phyloP scores from a whole-genome alignment of 2,888 invertebrate genomes.

The Dioctria rufipes region DNA sequence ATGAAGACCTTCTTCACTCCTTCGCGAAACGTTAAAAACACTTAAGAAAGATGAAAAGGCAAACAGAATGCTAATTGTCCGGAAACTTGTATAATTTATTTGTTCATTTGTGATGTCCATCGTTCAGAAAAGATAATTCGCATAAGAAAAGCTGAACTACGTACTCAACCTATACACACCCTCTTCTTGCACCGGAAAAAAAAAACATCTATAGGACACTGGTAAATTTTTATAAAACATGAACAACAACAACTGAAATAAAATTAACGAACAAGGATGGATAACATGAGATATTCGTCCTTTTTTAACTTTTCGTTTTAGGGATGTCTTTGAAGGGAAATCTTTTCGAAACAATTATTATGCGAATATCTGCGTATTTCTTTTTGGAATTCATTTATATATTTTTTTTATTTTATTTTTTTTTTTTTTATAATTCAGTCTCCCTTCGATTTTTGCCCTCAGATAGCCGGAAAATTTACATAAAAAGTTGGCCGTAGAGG shows the following conservation, averaged over 20 bases:
- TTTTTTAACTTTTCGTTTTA: not conserved
- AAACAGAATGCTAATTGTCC: conserved; percentile 50
- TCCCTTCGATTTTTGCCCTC: conserved; percentile 50
- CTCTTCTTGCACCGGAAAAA: not conserved
- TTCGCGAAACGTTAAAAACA: conserved; percentile 11
- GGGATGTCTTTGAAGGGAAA: conserved; percentile 2
- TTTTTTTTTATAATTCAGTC: conserved; percentile 43
- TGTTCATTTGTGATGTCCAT: conserved; percentile 49
- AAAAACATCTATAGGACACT: too few relatives aligned
- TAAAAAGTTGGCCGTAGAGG: conserved; percentile 30
- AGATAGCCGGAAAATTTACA: conserved; percentile 12
- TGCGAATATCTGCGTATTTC: conserved; percentile 24
- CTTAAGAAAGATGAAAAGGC: conserved; percentile 42
- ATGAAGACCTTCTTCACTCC: not conserved
- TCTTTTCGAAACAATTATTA: conserved; percentile 23
- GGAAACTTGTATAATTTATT: conserved; percentile 50
- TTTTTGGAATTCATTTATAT: not conserved
- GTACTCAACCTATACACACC: too few relatives aligned
- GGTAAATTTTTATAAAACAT: not conserved
- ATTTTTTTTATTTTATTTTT: not conserved
- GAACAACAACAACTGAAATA: not conserved
- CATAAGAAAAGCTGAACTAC: too few relatives aligned
- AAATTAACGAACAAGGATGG: not conserved
- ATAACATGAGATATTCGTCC: not conserved
- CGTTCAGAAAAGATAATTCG: conserved; percentile 17